Base-by-base conservation (phyloP, 2,797 vertebrate species). In the Enteromius fasciolatus region DNA sequence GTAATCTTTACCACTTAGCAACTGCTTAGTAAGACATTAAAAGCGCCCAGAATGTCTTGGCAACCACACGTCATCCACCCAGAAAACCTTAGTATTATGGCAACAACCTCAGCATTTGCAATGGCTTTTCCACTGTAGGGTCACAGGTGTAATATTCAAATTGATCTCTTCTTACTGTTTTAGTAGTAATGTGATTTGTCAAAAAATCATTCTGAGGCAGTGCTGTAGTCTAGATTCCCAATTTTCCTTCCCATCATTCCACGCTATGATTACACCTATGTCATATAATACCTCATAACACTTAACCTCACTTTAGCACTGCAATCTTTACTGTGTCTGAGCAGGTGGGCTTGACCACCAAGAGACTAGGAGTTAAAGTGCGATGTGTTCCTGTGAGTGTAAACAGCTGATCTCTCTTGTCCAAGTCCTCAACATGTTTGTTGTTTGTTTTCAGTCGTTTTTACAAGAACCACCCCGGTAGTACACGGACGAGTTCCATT, bases 321-420 rank as follows among this genome's bases (percentile, higher is more conserved):
- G 90, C 85, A 87, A 86, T 80, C 92, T 93, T 94, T 92, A 94
- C 91, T 87, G 88, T 88, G 92, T 92, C 89, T 36, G 92, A 92
- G 93, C 93, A 94, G 92, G 92, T 94, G 92, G 90, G 41, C 86
- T 86, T 90, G 91, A 91, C 90, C 89, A 91, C 90, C 79, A 89
- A 83, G 82, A 46, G 57, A 31, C 57, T 31, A n/a, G 25, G 31
- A 78, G 48, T 44, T 75, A n/a, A 64, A 33, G 44, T 80, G 87
- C 82, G 79, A 87, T 76, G 46, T 69, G 69, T 78, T 52, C 23
- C 25, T 69, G 82, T 72, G 46, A 57, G 66, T 31, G 80, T 41
- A 54, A 66, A 81, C 80, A 86, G 68, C 78, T 82, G 78, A 85
- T 72, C 75, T 4, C 39, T 78, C 76, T 48, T 33, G 25, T 50